Evolutionary conservation across 1,140 invertebrate species (phyloP).

Genomic region (Prorops nasuta): DNA sequence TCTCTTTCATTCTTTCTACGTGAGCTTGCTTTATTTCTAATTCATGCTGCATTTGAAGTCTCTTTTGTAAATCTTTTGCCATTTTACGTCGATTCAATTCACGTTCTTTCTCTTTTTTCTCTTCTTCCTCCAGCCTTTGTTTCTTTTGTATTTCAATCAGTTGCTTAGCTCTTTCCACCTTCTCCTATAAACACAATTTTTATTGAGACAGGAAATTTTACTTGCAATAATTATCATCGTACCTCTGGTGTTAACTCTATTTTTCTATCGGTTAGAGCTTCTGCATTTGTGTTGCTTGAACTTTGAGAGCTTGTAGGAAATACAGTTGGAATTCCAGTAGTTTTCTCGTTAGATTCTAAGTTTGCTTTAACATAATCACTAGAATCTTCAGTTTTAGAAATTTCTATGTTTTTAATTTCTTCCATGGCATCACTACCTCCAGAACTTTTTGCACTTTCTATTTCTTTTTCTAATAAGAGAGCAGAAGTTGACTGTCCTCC

Average conservation of each 20-base stretch:
- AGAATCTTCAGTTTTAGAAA: not conserved
- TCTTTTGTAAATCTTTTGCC: conserved; percentile 69
- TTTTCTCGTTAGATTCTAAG: too few relatives aligned
- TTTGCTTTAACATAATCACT: too few relatives aligned
- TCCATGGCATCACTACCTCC: not conserved
- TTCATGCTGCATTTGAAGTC: conserved; percentile 71
- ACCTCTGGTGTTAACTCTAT: too few relatives aligned
- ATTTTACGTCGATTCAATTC: conserved; percentile 71
- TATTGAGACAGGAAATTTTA: not conserved
- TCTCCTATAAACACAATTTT: conserved; percentile 35
- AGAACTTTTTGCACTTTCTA: not conserved
- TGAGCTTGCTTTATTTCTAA: conserved; percentile 69
- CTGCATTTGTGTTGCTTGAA: too few relatives aligned
- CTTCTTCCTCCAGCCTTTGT: conserved; percentile 65
- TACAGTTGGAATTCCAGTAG: too few relatives aligned
- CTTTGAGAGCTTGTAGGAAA: too few relatives aligned
- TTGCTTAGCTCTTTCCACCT: conserved; percentile 52
- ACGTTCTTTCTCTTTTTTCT: conserved; percentile 62
- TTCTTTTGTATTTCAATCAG: conserved; percentile 61
- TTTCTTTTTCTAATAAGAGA: not conserved
- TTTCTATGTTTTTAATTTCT: not conserved
- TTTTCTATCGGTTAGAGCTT: conserved; percentile 10
- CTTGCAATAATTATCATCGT: too few relatives aligned
- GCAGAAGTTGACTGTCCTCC: not conserved
- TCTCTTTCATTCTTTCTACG: conserved; percentile 70